Conservation (phyloP, 1,140 invertebrate species). For the Drosophila azteca region DNA sequence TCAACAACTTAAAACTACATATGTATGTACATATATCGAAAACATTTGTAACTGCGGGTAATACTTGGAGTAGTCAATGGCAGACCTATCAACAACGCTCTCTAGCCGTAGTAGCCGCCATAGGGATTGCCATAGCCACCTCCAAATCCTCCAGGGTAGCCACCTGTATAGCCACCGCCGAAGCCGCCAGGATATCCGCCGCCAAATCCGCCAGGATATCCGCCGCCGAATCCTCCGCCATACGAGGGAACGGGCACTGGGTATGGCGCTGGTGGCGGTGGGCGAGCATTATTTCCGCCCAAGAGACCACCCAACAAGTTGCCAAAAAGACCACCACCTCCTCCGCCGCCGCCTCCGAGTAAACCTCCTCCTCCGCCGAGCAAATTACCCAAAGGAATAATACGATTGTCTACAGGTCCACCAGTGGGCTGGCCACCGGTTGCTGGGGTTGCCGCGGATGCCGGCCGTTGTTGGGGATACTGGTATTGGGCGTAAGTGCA, state of each 20-base stretch:
- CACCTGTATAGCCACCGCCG: slow-evolving; percentile 40
- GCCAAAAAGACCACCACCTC: slow-evolving; percentile 24
- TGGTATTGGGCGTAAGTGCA: slow-evolving; percentile 58
- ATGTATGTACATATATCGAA: neutral
- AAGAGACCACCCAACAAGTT: slow-evolving; percentile 52
- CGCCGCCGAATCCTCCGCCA: slow-evolving; percentile 16
- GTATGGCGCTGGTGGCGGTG: slow-evolving; percentile 12
- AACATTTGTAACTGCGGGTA: neutral
- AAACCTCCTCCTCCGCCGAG: slow-evolving; percentile 51
- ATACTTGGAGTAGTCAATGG: slow-evolving; percentile 2
- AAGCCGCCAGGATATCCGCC: slow-evolving; percentile 25
- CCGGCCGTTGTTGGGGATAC: slow-evolving; percentile 52
- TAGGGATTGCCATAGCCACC: slow-evolving; percentile 47
- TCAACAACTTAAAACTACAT: slow-evolving; percentile 7
- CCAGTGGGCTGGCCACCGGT: slow-evolving; percentile 16
- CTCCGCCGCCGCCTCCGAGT: slow-evolving; percentile 50
- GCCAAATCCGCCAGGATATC: slow-evolving; percentile 8
- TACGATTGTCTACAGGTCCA: slow-evolving; percentile 64
- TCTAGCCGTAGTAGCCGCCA: slow-evolving; percentile 47
- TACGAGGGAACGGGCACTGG: too few relatives aligned
- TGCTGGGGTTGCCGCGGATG: neutral
- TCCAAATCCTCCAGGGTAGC: slow-evolving; percentile 47
- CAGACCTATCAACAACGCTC: too few relatives aligned
- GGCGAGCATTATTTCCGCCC: slow-evolving; percentile 48
- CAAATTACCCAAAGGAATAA: slow-evolving; percentile 34